Evolutionary conservation across 2,113 vertebrate species (phyloP).

Genomic region (Elachura formosa): DNA sequence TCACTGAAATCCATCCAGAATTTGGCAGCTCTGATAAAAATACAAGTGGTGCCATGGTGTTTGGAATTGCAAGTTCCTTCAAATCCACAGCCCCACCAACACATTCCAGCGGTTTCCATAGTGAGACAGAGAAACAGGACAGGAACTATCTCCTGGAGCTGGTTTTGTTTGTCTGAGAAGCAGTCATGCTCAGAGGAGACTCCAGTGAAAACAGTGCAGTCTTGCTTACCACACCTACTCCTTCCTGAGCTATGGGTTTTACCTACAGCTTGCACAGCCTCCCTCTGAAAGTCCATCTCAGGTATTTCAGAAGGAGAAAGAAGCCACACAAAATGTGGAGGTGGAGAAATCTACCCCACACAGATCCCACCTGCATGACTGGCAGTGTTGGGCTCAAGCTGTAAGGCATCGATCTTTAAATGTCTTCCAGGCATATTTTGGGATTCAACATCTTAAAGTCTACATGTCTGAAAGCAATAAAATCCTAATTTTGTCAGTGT

Average conservation of each 20-base stretch:
- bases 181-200: background rate
- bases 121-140: accelerated
- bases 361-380: background rate
- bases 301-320: background rate
- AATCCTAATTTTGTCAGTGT: background rate
- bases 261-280: background rate
- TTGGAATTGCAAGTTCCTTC: background rate
- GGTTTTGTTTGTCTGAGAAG: background rate
- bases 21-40: background rate
- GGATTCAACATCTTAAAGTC: background rate
- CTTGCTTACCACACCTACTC: background rate
- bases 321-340: background rate
- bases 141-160: background rate
- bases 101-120: background rate
- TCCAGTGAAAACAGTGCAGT: background rate
- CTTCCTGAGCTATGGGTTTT: background rate
- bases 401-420: background rate
- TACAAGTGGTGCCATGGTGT: background rate
- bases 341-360: background rate
- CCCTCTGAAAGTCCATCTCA: background rate
- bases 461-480: background rate
- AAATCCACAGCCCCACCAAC: background rate
- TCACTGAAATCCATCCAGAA: background rate
- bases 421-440: background rate
- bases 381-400: background rate